phyloP scores from a whole-genome alignment of 2,113 vertebrate species.

The Corythornis cristatus region DNA sequence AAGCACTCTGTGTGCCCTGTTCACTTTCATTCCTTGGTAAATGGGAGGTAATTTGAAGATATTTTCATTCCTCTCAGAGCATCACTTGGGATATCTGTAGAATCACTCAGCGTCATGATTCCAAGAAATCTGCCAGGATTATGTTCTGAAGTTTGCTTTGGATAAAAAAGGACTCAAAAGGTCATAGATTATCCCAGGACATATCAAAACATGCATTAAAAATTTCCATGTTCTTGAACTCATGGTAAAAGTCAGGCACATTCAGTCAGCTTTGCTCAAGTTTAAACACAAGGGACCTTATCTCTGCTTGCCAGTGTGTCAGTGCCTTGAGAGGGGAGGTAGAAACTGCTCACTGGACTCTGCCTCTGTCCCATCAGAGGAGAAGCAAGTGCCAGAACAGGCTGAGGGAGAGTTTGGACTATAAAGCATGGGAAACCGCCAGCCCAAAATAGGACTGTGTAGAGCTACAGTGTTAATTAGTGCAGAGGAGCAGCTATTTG shows the following conservation, averaged over 20 bases:
- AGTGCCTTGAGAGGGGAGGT: background rate
- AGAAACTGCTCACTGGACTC: background rate
- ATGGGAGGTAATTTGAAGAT: slow-evolving; percentile 31
- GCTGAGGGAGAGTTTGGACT: background rate
- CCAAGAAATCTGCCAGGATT: slow-evolving; percentile 55
- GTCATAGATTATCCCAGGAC: slow-evolving; percentile 59
- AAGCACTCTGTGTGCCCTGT: background rate
- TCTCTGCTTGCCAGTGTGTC: background rate
- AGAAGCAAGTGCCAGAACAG: background rate
- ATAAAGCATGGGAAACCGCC: rapidly evolving
- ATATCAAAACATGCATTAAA: slow-evolving; percentile 52
- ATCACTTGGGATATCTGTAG: slow-evolving; percentile 64
- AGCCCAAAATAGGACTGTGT: background rate
- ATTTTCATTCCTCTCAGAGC: slow-evolving; percentile 53
- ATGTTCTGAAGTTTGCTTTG: slow-evolving; percentile 56
- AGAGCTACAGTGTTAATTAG: background rate
- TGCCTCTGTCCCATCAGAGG: background rate
- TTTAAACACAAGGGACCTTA: slow-evolving; percentile 12
- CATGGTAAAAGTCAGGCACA: background rate
- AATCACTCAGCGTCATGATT: slow-evolving; percentile 45
- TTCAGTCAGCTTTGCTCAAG: background rate
- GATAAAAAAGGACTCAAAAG: slow-evolving; percentile 41
- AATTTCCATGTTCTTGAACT: slow-evolving; percentile 50
- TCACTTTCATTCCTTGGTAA: slow-evolving; percentile 23
- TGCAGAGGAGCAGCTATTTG: background rate